Evolutionary conservation across 37 sponge, comb jelly and placozoan genomes (phyloP).

Genomic region (Hormiphora californensis): DNA sequence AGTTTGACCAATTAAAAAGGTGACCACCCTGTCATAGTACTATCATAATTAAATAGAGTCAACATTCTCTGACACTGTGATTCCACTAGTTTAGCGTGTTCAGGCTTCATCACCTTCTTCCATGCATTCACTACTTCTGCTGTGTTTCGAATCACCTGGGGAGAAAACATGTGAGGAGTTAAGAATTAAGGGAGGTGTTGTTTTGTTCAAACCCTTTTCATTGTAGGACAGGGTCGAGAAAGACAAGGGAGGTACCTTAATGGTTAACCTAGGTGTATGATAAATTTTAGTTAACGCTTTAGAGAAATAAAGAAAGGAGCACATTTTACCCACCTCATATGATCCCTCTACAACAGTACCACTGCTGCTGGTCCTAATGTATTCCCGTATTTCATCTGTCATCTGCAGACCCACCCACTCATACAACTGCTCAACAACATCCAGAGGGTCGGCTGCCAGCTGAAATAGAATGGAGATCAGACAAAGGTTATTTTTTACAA

Average conservation of each 20-base stretch:
- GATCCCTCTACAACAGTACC: background rate
- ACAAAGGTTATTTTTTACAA: background rate
- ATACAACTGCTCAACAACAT: background rate
- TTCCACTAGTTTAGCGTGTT: background rate
- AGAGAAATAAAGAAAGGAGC: no score
- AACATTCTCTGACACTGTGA: slow-evolving; percentile 16
- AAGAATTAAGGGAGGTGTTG: no score
- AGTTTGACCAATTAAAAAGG: no score
- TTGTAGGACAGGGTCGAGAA: no score
- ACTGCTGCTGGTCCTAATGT: background rate
- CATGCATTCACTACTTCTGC: slow-evolving; percentile 27
- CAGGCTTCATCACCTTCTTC: slow-evolving; percentile 28
- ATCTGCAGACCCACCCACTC: background rate
- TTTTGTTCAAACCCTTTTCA: no score
- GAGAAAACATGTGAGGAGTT: no score
- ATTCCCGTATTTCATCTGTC: background rate
- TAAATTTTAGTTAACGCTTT: no score
- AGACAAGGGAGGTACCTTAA: no score
- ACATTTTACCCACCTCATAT: slow-evolving; percentile 38
- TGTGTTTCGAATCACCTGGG: slow-evolving; percentile 26
- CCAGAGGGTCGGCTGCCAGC: background rate
- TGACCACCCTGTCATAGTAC: no score
- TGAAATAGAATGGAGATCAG: background rate
- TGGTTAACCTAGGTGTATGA: no score
- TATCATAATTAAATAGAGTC: background rate